Evolutionary conservation across 2,113 vertebrate genomes (phyloP).

Genomic region (Mirounga angustirostris): DNA sequence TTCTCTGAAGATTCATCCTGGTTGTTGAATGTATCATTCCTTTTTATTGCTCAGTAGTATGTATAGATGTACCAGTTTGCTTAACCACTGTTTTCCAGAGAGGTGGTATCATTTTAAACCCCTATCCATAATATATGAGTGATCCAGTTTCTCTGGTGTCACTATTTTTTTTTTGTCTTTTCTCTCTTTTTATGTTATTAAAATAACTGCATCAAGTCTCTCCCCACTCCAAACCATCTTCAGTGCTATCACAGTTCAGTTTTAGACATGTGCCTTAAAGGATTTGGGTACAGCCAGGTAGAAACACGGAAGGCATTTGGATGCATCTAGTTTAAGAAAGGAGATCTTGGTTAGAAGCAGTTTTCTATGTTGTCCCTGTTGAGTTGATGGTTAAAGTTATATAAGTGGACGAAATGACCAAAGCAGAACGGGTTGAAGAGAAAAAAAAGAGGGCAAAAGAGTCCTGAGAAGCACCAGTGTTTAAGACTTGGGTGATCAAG

Average conservation of each 20-base stretch:
- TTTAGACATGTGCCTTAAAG: slow-evolving; percentile 39
- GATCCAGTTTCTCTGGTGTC: not conserved
- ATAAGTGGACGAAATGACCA: not conserved
- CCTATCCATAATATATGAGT: not conserved
- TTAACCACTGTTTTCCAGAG: not conserved
- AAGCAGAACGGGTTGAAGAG: not conserved
- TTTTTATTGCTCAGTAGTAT: not conserved
- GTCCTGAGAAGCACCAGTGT: not conserved
- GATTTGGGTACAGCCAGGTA: not conserved
- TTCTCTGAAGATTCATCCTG: not conserved
- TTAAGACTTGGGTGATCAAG: not conserved
- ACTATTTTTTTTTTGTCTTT: not conserved
- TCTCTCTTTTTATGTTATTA: not conserved
- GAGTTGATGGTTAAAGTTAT: not conserved
- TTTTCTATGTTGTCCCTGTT: not conserved
- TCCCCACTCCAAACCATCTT: not conserved
- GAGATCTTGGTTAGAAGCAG: not conserved
- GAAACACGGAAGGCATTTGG: not conserved
- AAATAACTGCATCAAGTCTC: not conserved
- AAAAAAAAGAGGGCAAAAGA: not conserved
- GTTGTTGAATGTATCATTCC: not conserved
- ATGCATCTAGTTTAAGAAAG: not conserved
- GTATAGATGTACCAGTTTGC: not conserved
- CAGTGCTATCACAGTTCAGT: not conserved
- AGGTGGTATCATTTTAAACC: not conserved